A percentile compares a stretch with the other conserved stretches of the same genome.
phyloP scores from a whole-genome alignment of 2,113 vertebrate genomes.

The Todiramphus saurophagus region DNA sequence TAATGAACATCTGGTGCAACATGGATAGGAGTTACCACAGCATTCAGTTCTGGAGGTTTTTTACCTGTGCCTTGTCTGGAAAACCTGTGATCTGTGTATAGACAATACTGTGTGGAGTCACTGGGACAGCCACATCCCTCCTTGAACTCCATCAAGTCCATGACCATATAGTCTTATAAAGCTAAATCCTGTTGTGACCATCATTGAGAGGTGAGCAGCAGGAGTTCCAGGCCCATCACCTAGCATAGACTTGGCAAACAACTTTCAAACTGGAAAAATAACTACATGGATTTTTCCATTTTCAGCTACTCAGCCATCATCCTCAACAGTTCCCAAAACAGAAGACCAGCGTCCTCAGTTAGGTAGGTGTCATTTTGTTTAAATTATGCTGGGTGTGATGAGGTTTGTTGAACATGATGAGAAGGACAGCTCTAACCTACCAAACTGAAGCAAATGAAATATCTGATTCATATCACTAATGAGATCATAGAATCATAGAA shows the following conservation, averaged over 20 bases:
- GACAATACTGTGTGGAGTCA: background rate
- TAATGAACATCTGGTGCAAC: background rate
- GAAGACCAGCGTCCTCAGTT: constrained; percentile 88
- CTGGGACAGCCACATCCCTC: background rate
- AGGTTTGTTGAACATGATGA: background rate
- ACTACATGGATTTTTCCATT: background rate
- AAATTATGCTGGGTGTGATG: background rate
- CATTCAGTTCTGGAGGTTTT: background rate
- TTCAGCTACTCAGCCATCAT: constrained; percentile 82
- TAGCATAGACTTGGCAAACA: background rate
- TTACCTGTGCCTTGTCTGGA: background rate
- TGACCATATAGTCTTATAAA: background rate
- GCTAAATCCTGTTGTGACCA: background rate
- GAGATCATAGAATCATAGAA: background rate
- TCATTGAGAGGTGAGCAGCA: background rate
- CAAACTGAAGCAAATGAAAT: background rate
- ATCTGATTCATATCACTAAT: background rate
- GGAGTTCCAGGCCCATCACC: background rate
- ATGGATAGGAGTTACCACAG: background rate
- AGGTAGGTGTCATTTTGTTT: constrained; percentile 72
- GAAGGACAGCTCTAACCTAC: background rate
- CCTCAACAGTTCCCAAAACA: constrained; percentile 84
- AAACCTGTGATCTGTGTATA: background rate
- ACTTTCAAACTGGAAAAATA: background rate
- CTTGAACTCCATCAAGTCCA: background rate